Conservation (phyloP, 2,797 vertebrate species). For the Sphenopsis melanotis region DNA sequence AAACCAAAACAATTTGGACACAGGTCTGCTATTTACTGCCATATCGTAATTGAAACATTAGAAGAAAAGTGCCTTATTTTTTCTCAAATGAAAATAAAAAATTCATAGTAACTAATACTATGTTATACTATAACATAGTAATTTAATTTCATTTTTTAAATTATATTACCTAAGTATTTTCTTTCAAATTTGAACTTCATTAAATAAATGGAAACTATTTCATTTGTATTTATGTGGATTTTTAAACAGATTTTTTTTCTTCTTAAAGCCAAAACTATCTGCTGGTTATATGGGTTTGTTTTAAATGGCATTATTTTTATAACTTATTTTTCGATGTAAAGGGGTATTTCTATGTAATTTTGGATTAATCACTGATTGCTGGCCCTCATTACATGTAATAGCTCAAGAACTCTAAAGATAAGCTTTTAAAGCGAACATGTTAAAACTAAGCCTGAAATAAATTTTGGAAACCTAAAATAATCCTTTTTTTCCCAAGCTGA, state of each 20-base stretch:
- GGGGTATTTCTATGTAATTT: not conserved
- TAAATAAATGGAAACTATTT: not conserved
- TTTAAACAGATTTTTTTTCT: not conserved
- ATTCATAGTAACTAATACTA: not conserved
- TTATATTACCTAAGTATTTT: not conserved
- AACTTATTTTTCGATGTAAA: not conserved
- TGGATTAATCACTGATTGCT: not conserved
- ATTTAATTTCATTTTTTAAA: not conserved
- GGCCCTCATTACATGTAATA: not conserved
- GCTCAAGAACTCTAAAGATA: not conserved
- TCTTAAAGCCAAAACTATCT: not conserved
- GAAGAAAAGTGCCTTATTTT: not conserved
- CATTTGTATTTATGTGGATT: not conserved
- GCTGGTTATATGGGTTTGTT: not conserved
- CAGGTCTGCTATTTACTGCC: not conserved
- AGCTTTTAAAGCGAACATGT: not conserved
- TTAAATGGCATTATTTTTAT: not conserved
- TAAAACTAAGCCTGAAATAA: not conserved
- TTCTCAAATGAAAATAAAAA: not conserved
- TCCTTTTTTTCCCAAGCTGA: not conserved
- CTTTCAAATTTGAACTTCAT: not conserved
- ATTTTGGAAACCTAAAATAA: not conserved
- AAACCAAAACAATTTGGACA: rapidly evolving
- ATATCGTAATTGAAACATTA: not conserved
- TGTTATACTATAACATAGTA: not conserved